These are phyloP conservation scores for Mesorhabditis sp. DNA, from an alignment of 2,888 invertebrate genomes.

Conservation along the genomic window DNA sequence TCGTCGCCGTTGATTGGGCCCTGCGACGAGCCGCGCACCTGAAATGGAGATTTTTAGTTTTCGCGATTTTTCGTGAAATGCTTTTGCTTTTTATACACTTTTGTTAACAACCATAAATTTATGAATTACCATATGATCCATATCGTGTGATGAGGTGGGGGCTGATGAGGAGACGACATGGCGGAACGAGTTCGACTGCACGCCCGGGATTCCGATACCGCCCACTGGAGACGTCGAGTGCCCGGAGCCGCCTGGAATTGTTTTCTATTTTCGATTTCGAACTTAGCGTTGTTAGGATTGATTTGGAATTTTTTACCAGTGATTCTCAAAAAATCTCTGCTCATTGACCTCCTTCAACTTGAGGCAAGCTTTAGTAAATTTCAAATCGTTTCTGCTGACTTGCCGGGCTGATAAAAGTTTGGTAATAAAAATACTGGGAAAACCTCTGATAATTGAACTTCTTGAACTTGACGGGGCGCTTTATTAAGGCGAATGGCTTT, in stretches of 20 bases:
- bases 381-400: too few relatives aligned
- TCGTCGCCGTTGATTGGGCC: conserved; percentile 24
- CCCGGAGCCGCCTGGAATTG: conserved; percentile 33
- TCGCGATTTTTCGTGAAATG: not conserved
- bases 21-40: conserved; percentile 9
- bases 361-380: too few relatives aligned
- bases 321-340: too few relatives aligned
- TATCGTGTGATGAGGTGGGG: conserved; percentile 50
- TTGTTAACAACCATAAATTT: conserved; percentile 13
- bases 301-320: too few relatives aligned
- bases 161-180: conserved; percentile 53
- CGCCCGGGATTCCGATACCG: conserved; percentile 31
- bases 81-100: not conserved
- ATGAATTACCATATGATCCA: conserved; percentile 42
- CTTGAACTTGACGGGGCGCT: too few relatives aligned
- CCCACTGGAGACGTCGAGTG: conserved; percentile 43
- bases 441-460: too few relatives aligned
- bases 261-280: conserved; percentile 10
- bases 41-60: not conserved
- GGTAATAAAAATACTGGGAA: too few relatives aligned
- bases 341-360: too few relatives aligned
- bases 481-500: too few relatives aligned
- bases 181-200: conserved; percentile 25
- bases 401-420: too few relatives aligned
- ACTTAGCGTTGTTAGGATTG: too few relatives aligned